Conservation (phyloP, 2,797 vertebrate genomes). For the Leptoclinus maculatus region DNA sequence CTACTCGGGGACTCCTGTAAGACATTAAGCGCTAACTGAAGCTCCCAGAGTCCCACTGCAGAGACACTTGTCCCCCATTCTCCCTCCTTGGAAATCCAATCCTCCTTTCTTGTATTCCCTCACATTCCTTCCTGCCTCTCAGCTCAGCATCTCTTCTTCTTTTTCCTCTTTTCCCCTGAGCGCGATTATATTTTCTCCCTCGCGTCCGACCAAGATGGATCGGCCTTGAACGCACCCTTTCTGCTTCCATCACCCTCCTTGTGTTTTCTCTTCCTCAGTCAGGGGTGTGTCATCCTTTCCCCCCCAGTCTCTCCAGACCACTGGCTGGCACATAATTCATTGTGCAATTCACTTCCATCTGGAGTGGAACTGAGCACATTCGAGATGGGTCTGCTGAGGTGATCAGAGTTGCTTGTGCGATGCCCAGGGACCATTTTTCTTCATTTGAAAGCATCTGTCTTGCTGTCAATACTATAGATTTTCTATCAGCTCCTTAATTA, state of each 20-base stretch:
- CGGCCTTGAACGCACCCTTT: slow-evolving; percentile 68
- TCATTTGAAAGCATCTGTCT: slow-evolving; percentile 75
- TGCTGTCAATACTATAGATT: slow-evolving; percentile 79
- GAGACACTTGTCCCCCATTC: slow-evolving; percentile 35
- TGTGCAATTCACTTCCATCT: slow-evolving; percentile 64
- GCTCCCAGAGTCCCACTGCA: slow-evolving; percentile 62
- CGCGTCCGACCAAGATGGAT: slow-evolving; percentile 65
- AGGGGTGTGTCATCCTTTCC: slow-evolving; percentile 54
- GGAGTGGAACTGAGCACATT: slow-evolving; percentile 77
- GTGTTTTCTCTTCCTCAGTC: slow-evolving; percentile 50
- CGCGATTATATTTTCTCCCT: slow-evolving; percentile 60
- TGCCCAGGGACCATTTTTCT: slow-evolving; percentile 77
- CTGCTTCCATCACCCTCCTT: slow-evolving; percentile 65
- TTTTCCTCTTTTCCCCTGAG: slow-evolving; percentile 79
- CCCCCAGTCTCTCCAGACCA: slow-evolving; percentile 30
- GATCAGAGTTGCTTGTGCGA: slow-evolving; percentile 71
- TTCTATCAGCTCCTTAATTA: slow-evolving; percentile 79
- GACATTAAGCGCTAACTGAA: slow-evolving; percentile 72
- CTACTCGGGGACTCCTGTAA: slow-evolving; percentile 62
- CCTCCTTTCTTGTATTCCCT: slow-evolving; percentile 32
- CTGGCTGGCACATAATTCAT: slow-evolving; percentile 57
- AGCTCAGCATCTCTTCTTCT: slow-evolving; percentile 34
- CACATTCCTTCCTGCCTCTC: slow-evolving; percentile 17
- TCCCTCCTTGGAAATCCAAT: slow-evolving; percentile 21
- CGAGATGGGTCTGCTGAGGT: slow-evolving; percentile 78